Percentiles rank a stretch among this genome's conserved stretches.
phyloP scores from a whole-genome alignment of 1,140 invertebrate genomes.

The Linepithema humile region DNA sequence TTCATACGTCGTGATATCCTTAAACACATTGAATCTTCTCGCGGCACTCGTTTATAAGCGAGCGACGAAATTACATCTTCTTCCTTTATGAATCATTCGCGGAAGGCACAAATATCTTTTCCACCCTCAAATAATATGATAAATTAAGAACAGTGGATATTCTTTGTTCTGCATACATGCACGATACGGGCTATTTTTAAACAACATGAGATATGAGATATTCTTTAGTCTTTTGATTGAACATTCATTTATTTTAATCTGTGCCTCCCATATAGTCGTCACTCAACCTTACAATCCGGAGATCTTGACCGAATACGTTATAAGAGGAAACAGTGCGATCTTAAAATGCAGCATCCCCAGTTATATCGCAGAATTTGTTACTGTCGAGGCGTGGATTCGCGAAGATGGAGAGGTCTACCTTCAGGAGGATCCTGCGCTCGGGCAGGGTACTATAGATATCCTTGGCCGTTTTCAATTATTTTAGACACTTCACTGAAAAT shows the following conservation, averaged over 20 bases:
- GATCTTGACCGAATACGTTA: slow-evolving; percentile 94
- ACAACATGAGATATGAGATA: too few relatives aligned
- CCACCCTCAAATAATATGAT: neutral
- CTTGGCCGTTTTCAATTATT: slow-evolving; percentile 20
- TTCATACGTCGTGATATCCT: neutral
- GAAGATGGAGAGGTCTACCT: slow-evolving; percentile 89
- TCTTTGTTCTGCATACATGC: neutral
- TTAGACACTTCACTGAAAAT: slow-evolving; percentile 39
- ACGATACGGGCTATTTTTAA: neutral
- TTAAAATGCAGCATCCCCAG: slow-evolving; percentile 95
- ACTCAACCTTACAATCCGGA: slow-evolving; percentile 92
- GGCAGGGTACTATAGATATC: slow-evolving; percentile 74
- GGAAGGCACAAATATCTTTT: neutral
- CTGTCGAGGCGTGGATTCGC: slow-evolving; percentile 92
- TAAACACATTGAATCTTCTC: neutral
- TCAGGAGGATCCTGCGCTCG: slow-evolving; percentile 78
- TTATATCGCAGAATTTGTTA: slow-evolving; percentile 94
- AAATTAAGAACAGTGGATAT: neutral
- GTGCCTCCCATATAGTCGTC: slow-evolving; percentile 87
- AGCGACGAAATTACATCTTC: neutral
- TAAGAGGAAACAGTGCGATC: slow-evolving; percentile 93
- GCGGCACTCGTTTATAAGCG: neutral
- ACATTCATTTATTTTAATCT: neutral
- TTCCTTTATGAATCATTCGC: neutral
- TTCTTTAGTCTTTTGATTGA: neutral